A percentile compares a stretch with the other conserved stretches of the same genome.
Evolutionary conservation across 1,140 invertebrate species (phyloP).

Genomic region (Lordiphosa clarofinis): DNA sequence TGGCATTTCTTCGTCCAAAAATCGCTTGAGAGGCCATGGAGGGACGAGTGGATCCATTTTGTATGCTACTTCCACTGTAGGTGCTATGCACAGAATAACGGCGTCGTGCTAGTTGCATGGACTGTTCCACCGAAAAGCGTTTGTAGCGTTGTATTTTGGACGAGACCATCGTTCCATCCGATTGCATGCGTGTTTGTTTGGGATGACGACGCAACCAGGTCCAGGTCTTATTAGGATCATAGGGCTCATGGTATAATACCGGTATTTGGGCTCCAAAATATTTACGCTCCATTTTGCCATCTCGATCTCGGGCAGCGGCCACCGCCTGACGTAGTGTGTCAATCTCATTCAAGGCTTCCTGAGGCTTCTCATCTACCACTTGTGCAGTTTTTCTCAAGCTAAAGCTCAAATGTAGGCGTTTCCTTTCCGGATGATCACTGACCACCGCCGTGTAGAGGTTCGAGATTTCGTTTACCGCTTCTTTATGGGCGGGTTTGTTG

Average conservation of each 20-base stretch:
- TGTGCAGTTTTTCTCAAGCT: background rate
- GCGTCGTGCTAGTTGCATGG: background rate
- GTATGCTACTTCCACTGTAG: background rate
- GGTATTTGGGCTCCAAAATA: conserved; percentile 29
- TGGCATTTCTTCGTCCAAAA: background rate
- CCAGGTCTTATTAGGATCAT: conserved; percentile 2
- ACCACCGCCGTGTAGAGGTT: background rate
- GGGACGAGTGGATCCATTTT: no score
- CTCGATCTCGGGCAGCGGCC: no score
- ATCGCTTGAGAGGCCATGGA: background rate
- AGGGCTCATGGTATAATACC: conserved; percentile 32
- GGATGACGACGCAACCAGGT: conserved; percentile 52
- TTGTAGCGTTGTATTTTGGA: background rate
- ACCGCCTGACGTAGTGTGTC: no score
- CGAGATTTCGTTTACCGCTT: background rate
- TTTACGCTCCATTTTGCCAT: background rate
- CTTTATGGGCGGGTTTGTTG: background rate
- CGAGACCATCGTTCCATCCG: background rate
- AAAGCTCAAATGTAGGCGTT: no score
- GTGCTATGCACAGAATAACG: conserved; percentile 1
- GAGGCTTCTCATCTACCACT: background rate
- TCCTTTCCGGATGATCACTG: background rate
- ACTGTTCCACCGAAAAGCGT: background rate
- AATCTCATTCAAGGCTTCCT: no score
- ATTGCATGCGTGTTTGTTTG: background rate